Percentiles rank a stretch among this genome's conserved stretches.
These are phyloP conservation scores for Polydesmus complanatus DNA, from an alignment of 2,888 invertebrate species.

Conservation along the genomic window DNA sequence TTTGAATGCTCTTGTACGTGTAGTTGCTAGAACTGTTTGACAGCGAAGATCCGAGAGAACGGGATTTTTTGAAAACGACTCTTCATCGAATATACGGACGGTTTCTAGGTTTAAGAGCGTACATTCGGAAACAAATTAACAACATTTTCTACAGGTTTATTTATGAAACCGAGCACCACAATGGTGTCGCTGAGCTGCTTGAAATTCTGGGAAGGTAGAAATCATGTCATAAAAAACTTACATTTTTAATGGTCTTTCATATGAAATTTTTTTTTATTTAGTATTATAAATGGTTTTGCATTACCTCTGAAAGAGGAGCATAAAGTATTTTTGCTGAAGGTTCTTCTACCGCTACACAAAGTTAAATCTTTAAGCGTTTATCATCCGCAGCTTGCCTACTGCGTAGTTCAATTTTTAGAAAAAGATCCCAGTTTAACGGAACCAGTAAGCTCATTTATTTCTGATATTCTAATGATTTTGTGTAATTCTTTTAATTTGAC, in stretches of 20 bases:
- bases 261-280: conserved; percentile 31
- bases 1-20: not conserved
- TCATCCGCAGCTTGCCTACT: conserved; percentile 95
- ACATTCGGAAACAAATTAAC: conserved; percentile 95
- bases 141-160: conserved; percentile 96
- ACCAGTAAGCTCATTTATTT: conserved; percentile 42
- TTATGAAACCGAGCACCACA: conserved; percentile 97
- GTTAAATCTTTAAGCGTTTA: conserved; percentile 90
- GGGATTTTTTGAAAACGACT: conserved; percentile 95
- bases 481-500: conserved; percentile 16
- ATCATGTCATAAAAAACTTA: not conserved
- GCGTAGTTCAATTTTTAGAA: conserved; percentile 96
- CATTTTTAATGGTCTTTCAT: conserved; percentile 2
- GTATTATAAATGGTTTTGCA: conserved; percentile 98
- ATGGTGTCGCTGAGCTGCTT: conserved; percentile 89
- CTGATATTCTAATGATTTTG: not conserved
- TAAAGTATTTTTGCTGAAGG: conserved; percentile 89
- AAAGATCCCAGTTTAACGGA: conserved; percentile 92
- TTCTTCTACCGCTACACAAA: conserved; percentile 89
- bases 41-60: conserved; percentile 88
- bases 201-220: conserved; percentile 79
- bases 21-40: conserved; percentile 88
- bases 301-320: conserved; percentile 96
- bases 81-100: conserved; percentile 96
- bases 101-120: conserved; percentile 86